Evolutionary conservation across 2,888 invertebrate species (phyloP).

Genomic region (Euzetes globulus): DNA sequence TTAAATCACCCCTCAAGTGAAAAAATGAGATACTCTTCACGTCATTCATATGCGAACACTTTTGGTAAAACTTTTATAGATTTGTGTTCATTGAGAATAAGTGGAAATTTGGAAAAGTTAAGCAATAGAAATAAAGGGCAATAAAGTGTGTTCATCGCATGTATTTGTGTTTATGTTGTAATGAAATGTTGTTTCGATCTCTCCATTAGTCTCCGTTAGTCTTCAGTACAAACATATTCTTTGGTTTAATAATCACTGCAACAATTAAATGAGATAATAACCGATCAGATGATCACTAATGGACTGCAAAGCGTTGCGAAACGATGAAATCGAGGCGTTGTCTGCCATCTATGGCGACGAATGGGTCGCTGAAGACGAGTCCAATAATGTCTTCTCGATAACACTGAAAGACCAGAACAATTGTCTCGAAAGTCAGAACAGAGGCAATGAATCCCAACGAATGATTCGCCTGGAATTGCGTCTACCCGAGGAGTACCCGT

Average conservation of each 20-base stretch:
- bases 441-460: slow-evolving; percentile 49
- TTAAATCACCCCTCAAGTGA: background rate
- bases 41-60: background rate
- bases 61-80: background rate
- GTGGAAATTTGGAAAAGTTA: background rate
- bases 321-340: slow-evolving; percentile 61
- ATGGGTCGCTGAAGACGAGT: slow-evolving; percentile 57
- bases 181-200: background rate
- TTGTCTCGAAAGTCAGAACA: slow-evolving; percentile 45
- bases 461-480: slow-evolving; percentile 58
- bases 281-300: background rate
- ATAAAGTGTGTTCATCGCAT: background rate
- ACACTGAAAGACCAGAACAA: slow-evolving; percentile 39
- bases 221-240: background rate
- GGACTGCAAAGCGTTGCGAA: slow-evolving; percentile 28
- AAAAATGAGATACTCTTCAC: background rate
- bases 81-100: background rate
- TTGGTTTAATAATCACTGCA: background rate
- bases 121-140: background rate
- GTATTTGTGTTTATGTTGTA: background rate
- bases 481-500: slow-evolving; percentile 60
- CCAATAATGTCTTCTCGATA: slow-evolving; percentile 57
- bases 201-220: too few relatives aligned
- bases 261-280: background rate
- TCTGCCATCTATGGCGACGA: slow-evolving; percentile 64